Conservation (phyloP, 2,113 vertebrate species). For the Mustela nigripes region DNA sequence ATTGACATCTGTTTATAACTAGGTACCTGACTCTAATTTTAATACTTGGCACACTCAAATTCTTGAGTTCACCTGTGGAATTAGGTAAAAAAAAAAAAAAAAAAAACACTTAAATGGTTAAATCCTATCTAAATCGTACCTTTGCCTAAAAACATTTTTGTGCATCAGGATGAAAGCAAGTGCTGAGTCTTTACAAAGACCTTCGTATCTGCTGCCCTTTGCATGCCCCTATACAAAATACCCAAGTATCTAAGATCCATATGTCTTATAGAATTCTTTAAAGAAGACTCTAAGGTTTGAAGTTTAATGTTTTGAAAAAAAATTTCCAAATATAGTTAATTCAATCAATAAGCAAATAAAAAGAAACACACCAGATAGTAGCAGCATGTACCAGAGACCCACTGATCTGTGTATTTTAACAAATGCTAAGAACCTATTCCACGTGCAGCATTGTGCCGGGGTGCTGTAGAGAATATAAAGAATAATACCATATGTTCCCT, state of each 20-base stretch:
- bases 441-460: not conserved
- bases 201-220: not conserved
- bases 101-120: not conserved
- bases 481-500: not conserved
- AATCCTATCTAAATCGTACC: not conserved
- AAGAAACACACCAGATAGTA: not conserved
- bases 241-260: not conserved
- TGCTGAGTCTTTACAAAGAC: not conserved
- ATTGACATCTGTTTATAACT: constrained; percentile 9
- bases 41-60: not conserved
- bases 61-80: not conserved
- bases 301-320: constrained; percentile 21
- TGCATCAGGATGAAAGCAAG: not conserved
- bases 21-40: not conserved
- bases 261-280: not conserved
- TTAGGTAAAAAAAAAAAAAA: not conserved
- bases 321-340: not conserved
- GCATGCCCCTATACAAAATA: not conserved
- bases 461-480: not conserved
- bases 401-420: not conserved
- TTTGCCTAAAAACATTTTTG: not conserved
- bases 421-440: not conserved
- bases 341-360: constrained; percentile 22
- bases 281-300: constrained; percentile 17
- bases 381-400: not conserved